A percentile compares a stretch with the other conserved stretches of the same genome.
Evolutionary conservation across 2,888 invertebrate genomes (phyloP).

Genomic region (Ornithoptera priamus): DNA sequence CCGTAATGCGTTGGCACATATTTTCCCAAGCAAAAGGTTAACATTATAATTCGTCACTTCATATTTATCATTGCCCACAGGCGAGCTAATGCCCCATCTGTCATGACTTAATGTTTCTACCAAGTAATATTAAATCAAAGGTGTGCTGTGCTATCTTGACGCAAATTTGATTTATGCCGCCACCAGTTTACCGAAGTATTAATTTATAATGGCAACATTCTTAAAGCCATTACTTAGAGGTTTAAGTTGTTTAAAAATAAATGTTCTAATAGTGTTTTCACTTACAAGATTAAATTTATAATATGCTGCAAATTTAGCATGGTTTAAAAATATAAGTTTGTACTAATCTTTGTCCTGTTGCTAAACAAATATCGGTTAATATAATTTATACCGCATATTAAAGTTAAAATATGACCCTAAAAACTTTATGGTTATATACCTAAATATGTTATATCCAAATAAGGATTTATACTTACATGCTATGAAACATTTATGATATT

Average conservation of each 20-base stretch:
- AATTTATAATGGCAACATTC: conserved; percentile 2
- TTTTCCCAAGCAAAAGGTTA: conserved; percentile 68
- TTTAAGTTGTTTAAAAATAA: background rate
- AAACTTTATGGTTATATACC: no score
- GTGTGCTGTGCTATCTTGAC: conserved; percentile 6
- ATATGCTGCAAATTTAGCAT: no score
- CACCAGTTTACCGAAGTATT: conserved; percentile 4
- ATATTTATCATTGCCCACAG: conserved; percentile 23
- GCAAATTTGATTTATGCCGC: conserved; percentile 16
- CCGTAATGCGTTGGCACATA: conserved; percentile 38
- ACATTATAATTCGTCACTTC: conserved; percentile 49
- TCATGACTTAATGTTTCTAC: conserved; percentile 12
- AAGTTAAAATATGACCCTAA: no score
- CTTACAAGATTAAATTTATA: background rate
- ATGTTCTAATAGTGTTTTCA: background rate
- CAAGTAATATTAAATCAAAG: conserved; percentile 20
- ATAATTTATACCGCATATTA: no score
- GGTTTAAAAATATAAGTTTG: no score
- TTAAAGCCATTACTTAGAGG: background rate
- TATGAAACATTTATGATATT: no score
- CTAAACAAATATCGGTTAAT: no score
- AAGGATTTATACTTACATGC: no score
- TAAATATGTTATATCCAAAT: no score
- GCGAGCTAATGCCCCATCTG: conserved; percentile 17
- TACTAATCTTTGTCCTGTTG: no score